phyloP scores from a whole-genome alignment of 2,888 invertebrate species.

The Sesia apiformis region DNA sequence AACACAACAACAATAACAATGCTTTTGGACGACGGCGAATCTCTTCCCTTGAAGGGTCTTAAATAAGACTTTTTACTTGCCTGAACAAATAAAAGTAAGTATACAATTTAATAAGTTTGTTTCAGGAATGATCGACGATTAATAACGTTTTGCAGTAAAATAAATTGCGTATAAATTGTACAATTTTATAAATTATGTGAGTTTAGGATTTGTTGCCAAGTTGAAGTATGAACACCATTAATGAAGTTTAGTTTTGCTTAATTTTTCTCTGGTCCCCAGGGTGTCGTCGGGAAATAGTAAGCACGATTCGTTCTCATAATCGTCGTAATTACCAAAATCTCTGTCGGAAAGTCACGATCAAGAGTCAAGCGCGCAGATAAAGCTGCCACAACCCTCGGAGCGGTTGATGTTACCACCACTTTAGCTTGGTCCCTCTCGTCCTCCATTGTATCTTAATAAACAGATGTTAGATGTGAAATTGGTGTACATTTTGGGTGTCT shows the following conservation, averaged over 20 bases:
- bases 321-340: constrained; percentile 68
- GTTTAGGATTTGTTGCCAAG: no score
- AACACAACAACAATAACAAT: no score
- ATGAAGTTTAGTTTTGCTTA: constrained; percentile 8
- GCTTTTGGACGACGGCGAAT: no score
- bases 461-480: constrained; percentile 1
- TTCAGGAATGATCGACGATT: no score
- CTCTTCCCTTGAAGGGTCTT: no score
- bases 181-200: no score
- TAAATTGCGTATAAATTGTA: no score
- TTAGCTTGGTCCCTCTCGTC: constrained; percentile 23
- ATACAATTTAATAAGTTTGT: no score
- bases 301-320: constrained; percentile 58
- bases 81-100: no score
- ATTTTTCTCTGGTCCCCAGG: constrained; percentile 16
- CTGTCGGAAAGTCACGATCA: constrained; percentile 67
- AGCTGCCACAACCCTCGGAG: constrained; percentile 56
- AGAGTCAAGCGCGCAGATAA: constrained; percentile 63
- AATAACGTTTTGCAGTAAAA: no score
- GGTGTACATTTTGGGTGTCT: constrained; percentile 1
- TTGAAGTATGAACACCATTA: no score
- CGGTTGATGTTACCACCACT: constrained; percentile 35
- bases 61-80: no score
- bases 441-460: constrained; percentile 6
- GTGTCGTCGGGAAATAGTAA: constrained; percentile 20